Conservation (phyloP, 2,888 invertebrate species). For the Pandemis heparana region DNA sequence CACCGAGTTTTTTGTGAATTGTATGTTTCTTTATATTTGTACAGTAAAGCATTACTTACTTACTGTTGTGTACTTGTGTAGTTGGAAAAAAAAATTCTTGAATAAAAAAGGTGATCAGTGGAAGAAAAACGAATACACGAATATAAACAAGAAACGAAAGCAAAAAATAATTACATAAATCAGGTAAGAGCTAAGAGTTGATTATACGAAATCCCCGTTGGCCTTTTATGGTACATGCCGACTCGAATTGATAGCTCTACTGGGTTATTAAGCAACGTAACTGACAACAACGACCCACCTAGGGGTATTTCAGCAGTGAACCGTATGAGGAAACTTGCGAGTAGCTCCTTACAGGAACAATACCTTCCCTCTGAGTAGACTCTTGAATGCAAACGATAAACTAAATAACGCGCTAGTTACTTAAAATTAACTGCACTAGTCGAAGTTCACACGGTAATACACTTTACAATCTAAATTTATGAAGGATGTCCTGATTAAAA, state of each 20-base stretch:
- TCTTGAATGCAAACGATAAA: neutral
- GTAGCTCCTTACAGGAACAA: slow-evolving; percentile 1
- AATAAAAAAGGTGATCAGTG: too few relatives aligned
- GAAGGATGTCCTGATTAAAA: slow-evolving; percentile 41
- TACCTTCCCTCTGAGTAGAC: neutral
- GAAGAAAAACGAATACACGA: slow-evolving; percentile 1
- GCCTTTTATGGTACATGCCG: slow-evolving; percentile 41
- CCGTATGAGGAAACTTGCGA: slow-evolving; percentile 3
- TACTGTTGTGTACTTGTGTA: too few relatives aligned
- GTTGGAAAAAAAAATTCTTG: neutral
- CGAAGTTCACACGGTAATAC: slow-evolving; percentile 33
- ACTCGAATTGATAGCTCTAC: slow-evolving; percentile 40
- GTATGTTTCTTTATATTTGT: too few relatives aligned
- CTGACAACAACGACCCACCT: slow-evolving; percentile 38
- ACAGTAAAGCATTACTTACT: too few relatives aligned
- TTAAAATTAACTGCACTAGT: slow-evolving; percentile 14
- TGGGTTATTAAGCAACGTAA: slow-evolving; percentile 37
- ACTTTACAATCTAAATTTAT: slow-evolving; percentile 29
- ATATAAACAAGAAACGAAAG: slow-evolving; percentile 14
- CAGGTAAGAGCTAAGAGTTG: slow-evolving; percentile 27
- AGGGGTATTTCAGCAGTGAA: slow-evolving; percentile 29
- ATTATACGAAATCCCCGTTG: slow-evolving; percentile 35
- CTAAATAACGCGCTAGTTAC: slow-evolving; percentile 7
- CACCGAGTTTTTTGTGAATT: too few relatives aligned
- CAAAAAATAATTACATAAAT: slow-evolving; percentile 33